Base-by-base conservation (phyloP, 2,888 invertebrate genomes). In the Mimas tiliae region DNA sequence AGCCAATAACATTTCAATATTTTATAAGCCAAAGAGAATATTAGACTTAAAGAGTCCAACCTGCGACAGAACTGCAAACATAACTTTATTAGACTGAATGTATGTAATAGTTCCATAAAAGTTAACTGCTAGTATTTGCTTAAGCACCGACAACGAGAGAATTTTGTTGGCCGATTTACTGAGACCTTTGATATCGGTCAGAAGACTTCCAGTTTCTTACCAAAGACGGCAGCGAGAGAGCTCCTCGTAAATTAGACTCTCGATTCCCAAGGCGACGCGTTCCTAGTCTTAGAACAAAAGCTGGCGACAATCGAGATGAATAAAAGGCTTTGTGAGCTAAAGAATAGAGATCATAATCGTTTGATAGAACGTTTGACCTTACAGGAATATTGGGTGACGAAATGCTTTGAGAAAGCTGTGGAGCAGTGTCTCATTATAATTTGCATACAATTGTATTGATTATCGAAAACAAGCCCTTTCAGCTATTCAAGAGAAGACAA, bases 41-140 rank as follows among this genome's bases (percentile, higher is more conserved):
- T 55, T 38, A 42, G 58, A 42, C 58, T 58, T 42, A 58, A 58
- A 58, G 58, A 58, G 19, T 53, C 19, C 50, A 63, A 50, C 38
- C 50, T 50, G 51, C 48, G 62, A 62, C 62, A 66, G 65, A 65
- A 62, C 75, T 79, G 80, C 74, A 81, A 81, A 85, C 85, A 88
- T 84, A 80, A 87, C 82, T 88, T 86, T 89, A 88, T 88, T 86
- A 83, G 76, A 79, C 77, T 75, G 77, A 85, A 88, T 88, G 82
- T 85, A 86, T 87, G 87, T 85, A 85, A 88, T 84, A 87, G 88
- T 87, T 80, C 78, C 80, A 89, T 91, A 89, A 90, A 91, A 89
- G 84, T 87, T 88, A 88, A 89, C 86, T 82, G 80, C 83, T 79
- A 82, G 86, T 86, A 89, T 90, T 89, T 89, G 82, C 86, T 84